Evolutionary conservation across 2,797 vertebrate species (phyloP).

Genomic region (Varecia variegata): DNA sequence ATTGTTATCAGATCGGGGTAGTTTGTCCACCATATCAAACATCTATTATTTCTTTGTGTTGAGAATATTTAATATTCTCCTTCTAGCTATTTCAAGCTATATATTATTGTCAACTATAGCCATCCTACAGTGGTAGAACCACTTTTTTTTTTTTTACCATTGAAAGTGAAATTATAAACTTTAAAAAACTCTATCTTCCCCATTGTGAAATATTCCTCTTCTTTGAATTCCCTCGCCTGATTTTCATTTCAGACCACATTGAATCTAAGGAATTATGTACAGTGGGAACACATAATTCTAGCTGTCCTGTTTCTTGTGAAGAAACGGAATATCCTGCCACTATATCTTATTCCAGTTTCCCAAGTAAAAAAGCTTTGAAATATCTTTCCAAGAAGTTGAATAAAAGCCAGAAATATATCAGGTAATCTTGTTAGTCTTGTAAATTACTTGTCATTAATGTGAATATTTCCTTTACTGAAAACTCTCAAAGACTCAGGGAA

Average conservation of each 20-base stretch:
- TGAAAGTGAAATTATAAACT: neutral
- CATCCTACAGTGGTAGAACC: neutral
- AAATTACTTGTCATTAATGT: neutral
- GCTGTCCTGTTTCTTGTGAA: conserved; percentile 85
- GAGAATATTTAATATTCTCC: neutral
- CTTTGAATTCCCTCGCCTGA: neutral
- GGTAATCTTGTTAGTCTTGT: conserved; percentile 75
- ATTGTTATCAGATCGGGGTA: neutral
- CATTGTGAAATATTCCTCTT: neutral
- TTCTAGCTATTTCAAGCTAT: neutral
- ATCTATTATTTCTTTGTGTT: neutral
- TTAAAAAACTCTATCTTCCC: neutral
- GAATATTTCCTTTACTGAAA: neutral
- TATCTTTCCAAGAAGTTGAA: conserved; percentile 82
- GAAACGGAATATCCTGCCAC: conserved; percentile 83
- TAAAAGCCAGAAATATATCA: conserved; percentile 82
- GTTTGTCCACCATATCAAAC: neutral
- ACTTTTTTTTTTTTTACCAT: neutral
- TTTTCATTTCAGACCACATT: conserved; percentile 80
- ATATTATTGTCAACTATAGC: neutral
- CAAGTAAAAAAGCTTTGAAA: conserved; percentile 79
- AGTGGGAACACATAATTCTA: conserved; percentile 84
- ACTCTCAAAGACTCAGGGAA: neutral
- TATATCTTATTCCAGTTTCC: conserved; percentile 85
- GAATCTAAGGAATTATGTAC: conserved; percentile 82